Evolutionary conservation across 2,888 invertebrate genomes (phyloP), one percentile per base, ranked within the genome.

Genomic region (Dione vanillae): DNA sequence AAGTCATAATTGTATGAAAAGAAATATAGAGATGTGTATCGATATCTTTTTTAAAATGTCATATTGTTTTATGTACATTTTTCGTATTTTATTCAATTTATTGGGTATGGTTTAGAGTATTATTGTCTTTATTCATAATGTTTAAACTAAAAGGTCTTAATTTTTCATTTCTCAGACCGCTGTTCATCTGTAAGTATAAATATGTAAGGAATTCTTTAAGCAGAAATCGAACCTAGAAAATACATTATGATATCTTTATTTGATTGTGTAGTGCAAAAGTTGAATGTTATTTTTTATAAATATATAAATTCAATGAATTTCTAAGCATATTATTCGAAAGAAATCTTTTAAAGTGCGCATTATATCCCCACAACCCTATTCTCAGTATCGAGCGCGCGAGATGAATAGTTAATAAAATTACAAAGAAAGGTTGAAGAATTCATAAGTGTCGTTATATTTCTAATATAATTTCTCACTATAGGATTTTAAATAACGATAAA

Each of bases 321-420:
- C 37, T 35, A n/a, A 37, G 9, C n/a, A 37, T 16, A 43, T 20
- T 43, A 9, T 10, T 41, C 14, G 14, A 2, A 59, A 59, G 27
- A 20, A 43, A n/a, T 27, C 0, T 14, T 27, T 61, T 6, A 43
- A 61, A 61, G 20, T 27, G 27, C 2, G 41, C 8, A 61, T 43
- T 61, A 43, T 61, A 43, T 61, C 20, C 20, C 27, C 43, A n/a
- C 43, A 11, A 43, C n/a, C 59, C 59, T 61, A n/a, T 43, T 27
- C 43, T 27, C 14, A 27, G 43, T 27, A 61, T 27, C 20, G 43
- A 43, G 43, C n/a, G 43, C n/a, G 27, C 27, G 59, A 27, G 20
- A 27, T 43, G 59, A 43, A 61, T 61, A 14, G 43, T 14, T 43
- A 61, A 61, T 61, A 41, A 0, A 61, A 27, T 61, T 61, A 61